Evolutionary conservation across 37 sponge, comb jelly and placozoan genomes (phyloP), one percentile per base, ranked within the genome.

Genomic region (Haliclona indistincta): DNA sequence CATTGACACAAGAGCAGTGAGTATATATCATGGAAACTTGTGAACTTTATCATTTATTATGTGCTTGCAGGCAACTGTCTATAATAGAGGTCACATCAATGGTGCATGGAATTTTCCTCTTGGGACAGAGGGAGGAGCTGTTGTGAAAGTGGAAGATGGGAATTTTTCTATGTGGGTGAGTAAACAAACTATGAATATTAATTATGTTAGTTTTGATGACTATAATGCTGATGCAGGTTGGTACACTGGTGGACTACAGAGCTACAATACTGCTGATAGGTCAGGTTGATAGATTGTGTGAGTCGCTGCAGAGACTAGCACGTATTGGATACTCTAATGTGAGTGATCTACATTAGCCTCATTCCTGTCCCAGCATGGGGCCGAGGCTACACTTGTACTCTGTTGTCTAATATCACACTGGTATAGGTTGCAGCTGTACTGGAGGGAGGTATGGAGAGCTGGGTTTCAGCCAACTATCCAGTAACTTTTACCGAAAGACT

Each of bases 161-260:
- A 94, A 94, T 73, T 94, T 94, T 76, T 79, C 87, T 34, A 90
- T 94, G 17, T 92, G 93, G 93, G 93, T 91, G 54, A 73, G 90
- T 19, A 20, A 15, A 1, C 28, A 52, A 10, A 22, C 33, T 38
- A 34, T 44, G 52, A 23, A 39, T 52, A 28, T 8, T 13, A 20
- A 10, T 40, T 45, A 15, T 29, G 1, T 13, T 26, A 37, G 17
- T 32, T 11, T 64, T n/a, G 1, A 22, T 74, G 65, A 2, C 15
- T 45, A 4, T 33, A 2, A 34, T 61, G 37, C 33, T 10, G 43
- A 37, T 49, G 33, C 43, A 88, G 87, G 90, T 94, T 39, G 95
- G 95, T 23, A 90, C 87, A 20, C 64, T 89, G 39, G 32, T 94
- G 3, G 22, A 52, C 0, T 51, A 43, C 53, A 55, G 68, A 19